Conservation (phyloP, 2,113 vertebrate species). For the Oenanthe melanoleuca region DNA sequence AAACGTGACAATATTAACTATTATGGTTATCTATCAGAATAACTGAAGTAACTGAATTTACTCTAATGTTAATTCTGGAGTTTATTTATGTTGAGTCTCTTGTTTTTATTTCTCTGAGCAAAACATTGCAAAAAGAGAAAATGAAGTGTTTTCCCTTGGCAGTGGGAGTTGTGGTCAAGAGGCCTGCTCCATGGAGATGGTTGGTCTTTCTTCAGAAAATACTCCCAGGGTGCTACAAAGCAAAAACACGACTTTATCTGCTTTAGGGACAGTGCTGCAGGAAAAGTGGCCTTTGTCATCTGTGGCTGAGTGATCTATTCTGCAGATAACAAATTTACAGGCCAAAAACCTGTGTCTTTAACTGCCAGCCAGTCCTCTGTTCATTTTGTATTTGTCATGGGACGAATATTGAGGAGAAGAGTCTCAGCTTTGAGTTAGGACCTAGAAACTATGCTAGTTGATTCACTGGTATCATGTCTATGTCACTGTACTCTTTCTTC, state of each 20-base stretch:
- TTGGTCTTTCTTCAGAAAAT: not conserved
- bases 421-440: not conserved
- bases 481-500: not conserved
- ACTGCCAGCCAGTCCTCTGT: not conserved
- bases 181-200: not conserved
- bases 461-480: not conserved
- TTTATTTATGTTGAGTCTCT: not conserved
- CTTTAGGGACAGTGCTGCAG: not conserved
- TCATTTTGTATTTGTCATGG: not conserved
- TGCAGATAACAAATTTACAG: not conserved
- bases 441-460: not conserved
- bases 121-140: not conserved
- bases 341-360: not conserved
- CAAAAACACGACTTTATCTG: not conserved
- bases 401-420: not conserved
- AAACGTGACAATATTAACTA: not conserved
- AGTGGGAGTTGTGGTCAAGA: not conserved
- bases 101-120: not conserved
- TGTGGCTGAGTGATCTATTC: accelerated
- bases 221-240: not conserved
- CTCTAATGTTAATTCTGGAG: not conserved
- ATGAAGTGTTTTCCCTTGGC: not conserved
- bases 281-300: not conserved
- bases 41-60: not conserved
- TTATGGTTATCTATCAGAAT: not conserved